Conservation (phyloP, 2,888 invertebrate species). For the Spialia ferax region DNA sequence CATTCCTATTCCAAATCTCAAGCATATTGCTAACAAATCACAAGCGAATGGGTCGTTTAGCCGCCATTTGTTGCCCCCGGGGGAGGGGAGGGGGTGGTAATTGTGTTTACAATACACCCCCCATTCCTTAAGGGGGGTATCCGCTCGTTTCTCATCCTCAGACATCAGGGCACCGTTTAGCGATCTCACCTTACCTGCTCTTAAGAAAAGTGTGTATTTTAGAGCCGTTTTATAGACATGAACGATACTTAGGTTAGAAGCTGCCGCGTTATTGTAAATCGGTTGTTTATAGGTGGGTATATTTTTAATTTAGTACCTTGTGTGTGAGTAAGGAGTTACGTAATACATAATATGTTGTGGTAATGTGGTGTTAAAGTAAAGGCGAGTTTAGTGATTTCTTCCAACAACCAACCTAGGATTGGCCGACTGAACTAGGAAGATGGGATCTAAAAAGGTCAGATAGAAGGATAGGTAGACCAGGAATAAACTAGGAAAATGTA, state of each 20-base stretch:
- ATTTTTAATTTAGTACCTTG: neutral
- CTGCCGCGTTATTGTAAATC: slow-evolving; percentile 25
- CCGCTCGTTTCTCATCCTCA: slow-evolving; percentile 78
- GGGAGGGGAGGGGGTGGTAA: slow-evolving; percentile 66
- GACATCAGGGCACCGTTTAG: slow-evolving; percentile 75
- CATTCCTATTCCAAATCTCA: slow-evolving; percentile 78
- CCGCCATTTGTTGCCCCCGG: slow-evolving; percentile 78
- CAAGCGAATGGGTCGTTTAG: slow-evolving; percentile 84
- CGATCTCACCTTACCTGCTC: slow-evolving; percentile 75
- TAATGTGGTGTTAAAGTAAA: no score
- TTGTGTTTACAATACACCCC: slow-evolving; percentile 79
- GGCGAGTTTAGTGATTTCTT: no score
- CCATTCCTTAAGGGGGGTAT: slow-evolving; percentile 45
- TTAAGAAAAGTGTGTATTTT: slow-evolving; percentile 53
- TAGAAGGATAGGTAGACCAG: no score
- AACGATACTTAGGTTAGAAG: slow-evolving; percentile 32
- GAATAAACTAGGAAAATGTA: no score
- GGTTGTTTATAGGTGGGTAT: slow-evolving; percentile 7
- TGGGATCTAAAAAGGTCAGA: no score
- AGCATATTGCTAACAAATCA: slow-evolving; percentile 86
- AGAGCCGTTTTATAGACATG: slow-evolving; percentile 21
- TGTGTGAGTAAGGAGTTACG: neutral
- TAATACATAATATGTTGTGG: no score
- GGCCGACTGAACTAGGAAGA: no score
- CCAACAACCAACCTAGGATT: no score